Conservation (phyloP, 2,888 invertebrate genomes). For the Epinotia nisella region DNA sequence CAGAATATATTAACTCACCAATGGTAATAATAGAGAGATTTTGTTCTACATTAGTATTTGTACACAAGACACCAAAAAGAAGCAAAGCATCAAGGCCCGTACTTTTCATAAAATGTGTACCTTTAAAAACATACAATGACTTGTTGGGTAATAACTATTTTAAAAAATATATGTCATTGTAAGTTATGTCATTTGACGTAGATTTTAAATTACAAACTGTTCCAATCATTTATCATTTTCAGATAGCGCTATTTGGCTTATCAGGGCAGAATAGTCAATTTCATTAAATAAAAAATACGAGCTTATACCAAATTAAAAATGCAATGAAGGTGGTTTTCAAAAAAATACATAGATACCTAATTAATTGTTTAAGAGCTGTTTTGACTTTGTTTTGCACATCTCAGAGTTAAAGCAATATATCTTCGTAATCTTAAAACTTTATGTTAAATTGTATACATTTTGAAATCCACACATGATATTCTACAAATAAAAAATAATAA, state of each 20-base stretch:
- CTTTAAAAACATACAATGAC: neutral
- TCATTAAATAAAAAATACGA: slow-evolving; percentile 12
- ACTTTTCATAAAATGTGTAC: neutral
- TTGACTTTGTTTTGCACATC: neutral
- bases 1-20: slow-evolving; percentile 1
- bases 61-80: slow-evolving; percentile 49
- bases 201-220: too few relatives aligned
- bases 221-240: too few relatives aligned
- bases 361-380: neutral
- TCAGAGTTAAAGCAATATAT: neutral
- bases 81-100: slow-evolving; percentile 55
- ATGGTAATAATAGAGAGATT: neutral
- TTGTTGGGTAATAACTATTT: neutral
- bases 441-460: neutral
- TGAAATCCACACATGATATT: neutral
- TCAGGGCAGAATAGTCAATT: neutral
- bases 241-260: too few relatives aligned
- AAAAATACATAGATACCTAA: neutral
- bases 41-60: neutral
- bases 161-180: too few relatives aligned
- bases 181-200: too few relatives aligned
- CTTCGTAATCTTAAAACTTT: too few relatives aligned
- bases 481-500: too few relatives aligned
- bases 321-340: slow-evolving; percentile 1
- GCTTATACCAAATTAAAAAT: neutral